Percentiles rank a stretch among this genome's conserved stretches.
These are phyloP conservation scores for Gymnoscelis rufifasciata DNA, from an alignment of 2,888 invertebrate species.

Conservation along the genomic window DNA sequence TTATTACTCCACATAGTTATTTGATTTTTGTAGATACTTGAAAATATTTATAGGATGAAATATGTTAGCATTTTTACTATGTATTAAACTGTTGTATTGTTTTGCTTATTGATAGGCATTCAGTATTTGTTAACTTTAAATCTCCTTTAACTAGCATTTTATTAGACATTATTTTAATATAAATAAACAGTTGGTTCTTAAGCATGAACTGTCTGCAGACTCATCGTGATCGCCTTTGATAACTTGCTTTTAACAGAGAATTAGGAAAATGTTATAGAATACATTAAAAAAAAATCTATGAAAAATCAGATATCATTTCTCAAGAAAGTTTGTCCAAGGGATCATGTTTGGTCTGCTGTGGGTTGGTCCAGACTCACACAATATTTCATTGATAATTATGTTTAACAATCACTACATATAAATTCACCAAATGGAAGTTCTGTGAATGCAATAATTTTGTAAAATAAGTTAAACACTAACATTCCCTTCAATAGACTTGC, in stretches of 20 bases:
- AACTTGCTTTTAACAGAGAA: too few species aligned
- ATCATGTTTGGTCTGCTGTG: not conserved
- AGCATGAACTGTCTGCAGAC: too few species aligned
- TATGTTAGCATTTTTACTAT: conserved; percentile 11
- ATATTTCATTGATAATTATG: too few species aligned
- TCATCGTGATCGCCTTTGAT: too few species aligned
- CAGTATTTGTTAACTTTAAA: conserved; percentile 29
- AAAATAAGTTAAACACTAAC: too few species aligned
- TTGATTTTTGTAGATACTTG: conserved; percentile 24
- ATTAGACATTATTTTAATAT: conserved; percentile 23
- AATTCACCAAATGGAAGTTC: not conserved
- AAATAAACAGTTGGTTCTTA: not conserved
- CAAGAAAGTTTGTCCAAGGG: too few species aligned
- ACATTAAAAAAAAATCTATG: too few species aligned
- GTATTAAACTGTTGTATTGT: conserved; percentile 21
- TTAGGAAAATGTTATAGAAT: too few species aligned
- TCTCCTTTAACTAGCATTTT: conserved; percentile 23
- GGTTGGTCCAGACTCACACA: too few species aligned
- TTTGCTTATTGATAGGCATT: conserved; percentile 24
- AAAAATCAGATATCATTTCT: too few species aligned
- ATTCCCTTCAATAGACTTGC: too few species aligned
- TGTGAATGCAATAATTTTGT: not conserved
- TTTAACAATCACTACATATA: too few species aligned
- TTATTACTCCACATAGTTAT: conserved; percentile 15
- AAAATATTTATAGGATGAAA: conserved; percentile 9